Evolutionary conservation across 2,797 vertebrate species (phyloP).

Genomic region (Parotocinclus haroldoi): DNA sequence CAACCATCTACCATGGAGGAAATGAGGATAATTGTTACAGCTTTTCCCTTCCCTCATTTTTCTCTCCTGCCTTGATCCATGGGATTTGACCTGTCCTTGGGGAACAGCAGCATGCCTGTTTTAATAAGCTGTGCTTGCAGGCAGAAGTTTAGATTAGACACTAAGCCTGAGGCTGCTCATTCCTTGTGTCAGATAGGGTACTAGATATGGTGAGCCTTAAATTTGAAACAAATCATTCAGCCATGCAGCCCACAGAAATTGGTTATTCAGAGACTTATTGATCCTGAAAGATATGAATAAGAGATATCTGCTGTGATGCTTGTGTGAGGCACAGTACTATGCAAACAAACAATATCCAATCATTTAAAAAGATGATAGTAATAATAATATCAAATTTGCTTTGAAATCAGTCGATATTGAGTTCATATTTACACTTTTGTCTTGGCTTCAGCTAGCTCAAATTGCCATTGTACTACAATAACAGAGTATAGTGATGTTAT

Average conservation of each 20-base stretch:
- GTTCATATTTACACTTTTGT: neutral
- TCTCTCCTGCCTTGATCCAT: slow-evolving; percentile 22
- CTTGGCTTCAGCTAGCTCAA: neutral
- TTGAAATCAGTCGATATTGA: neutral
- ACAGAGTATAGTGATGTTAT: too few relatives aligned
- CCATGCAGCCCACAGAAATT: neutral
- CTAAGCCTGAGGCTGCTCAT: slow-evolving; percentile 14
- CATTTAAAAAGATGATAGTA: neutral
- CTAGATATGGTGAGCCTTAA: slow-evolving; percentile 2
- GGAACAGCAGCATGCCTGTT: slow-evolving; percentile 2
- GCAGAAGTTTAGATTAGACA: slow-evolving; percentile 19
- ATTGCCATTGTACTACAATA: too few relatives aligned
- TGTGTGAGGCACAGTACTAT: neutral
- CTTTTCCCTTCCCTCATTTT: slow-evolving; percentile 16
- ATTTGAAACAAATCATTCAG: slow-evolving; percentile 2
- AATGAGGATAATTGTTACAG: slow-evolving; percentile 45
- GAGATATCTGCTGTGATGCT: neutral
- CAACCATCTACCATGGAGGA: slow-evolving; percentile 37
- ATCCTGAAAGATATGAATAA: neutral
- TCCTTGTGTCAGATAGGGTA: neutral
- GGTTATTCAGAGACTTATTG: neutral
- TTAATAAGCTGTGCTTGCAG: slow-evolving; percentile 27
- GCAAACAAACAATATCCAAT: slow-evolving; percentile 4
- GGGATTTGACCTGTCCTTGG: slow-evolving; percentile 28
- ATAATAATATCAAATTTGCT: neutral